Conservation (phyloP, 2,113 vertebrate genomes). For the Oceanodroma tethys region DNA sequence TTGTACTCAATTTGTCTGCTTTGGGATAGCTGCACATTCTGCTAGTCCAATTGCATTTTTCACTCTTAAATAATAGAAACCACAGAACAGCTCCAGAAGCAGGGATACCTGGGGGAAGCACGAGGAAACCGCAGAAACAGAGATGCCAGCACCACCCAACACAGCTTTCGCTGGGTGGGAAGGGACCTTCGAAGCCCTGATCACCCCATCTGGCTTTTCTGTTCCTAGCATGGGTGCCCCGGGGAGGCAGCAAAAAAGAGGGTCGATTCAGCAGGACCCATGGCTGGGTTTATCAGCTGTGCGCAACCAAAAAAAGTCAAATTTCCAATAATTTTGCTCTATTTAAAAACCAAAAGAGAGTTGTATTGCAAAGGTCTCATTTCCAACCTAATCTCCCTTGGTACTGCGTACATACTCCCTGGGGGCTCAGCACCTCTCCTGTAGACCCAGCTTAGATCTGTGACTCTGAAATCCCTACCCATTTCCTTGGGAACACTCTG, state of each 20-base stretch:
- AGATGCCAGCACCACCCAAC: neutral
- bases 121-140: accelerated
- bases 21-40: neutral
- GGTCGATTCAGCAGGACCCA: neutral
- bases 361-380: neutral
- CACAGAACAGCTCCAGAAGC: neutral
- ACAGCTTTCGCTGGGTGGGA: neutral
- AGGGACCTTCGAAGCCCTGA: neutral
- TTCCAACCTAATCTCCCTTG: too few relatives aligned
- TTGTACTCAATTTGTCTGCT: neutral
- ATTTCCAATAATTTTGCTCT: neutral
- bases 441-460: neutral
- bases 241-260: neutral
- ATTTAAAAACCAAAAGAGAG: neutral
- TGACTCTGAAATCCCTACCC: neutral
- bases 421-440: neutral
- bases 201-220: neutral
- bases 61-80: neutral
- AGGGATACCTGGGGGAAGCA: neutral
- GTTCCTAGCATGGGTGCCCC: accelerated
- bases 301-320: neutral
- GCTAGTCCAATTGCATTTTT: neutral
- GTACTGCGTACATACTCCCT: accelerated
- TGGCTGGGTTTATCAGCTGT: neutral
- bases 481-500: neutral